Conservation (phyloP, 2,888 invertebrate genomes). For the Drosophila paracracens region DNA sequence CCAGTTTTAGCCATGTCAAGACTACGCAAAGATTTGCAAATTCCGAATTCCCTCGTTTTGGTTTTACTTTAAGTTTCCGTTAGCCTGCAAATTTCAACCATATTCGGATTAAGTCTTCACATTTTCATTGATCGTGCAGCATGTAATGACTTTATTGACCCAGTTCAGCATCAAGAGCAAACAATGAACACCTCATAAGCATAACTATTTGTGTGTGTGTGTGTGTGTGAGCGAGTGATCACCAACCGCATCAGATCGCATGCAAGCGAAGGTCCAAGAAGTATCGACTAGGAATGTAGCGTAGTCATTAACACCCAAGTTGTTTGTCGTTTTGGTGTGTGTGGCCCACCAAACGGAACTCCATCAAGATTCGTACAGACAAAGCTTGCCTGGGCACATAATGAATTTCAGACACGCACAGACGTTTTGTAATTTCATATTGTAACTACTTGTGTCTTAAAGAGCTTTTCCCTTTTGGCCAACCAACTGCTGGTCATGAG, state of each 20-base stretch:
- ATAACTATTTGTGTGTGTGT: conserved; percentile 18
- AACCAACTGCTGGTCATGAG: conserved; percentile 20
- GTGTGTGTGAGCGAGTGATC: background rate
- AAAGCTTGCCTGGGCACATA: conserved; percentile 54
- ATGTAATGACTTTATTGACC: conserved; percentile 63
- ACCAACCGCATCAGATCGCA: conserved; percentile 32
- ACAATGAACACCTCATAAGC: conserved; percentile 76
- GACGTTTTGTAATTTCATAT: conserved; percentile 81
- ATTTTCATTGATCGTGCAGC: conserved; percentile 11
- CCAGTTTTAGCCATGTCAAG: background rate
- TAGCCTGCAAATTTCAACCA: conserved; percentile 1
- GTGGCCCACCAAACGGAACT: conserved; percentile 49
- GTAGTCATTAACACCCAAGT: conserved; percentile 66
- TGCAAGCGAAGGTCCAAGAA: conserved; percentile 23
- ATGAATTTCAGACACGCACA: conserved; percentile 83
- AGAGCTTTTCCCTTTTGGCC: conserved; percentile 62
- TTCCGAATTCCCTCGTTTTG: no score
- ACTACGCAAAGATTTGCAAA: background rate
- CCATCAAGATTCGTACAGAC: conserved; percentile 32
- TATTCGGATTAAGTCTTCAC: conserved; percentile 10
- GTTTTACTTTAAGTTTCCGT: background rate
- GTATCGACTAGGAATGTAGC: conserved; percentile 27
- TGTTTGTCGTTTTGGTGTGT: conserved; percentile 33
- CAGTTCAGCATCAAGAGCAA: conserved; percentile 59
- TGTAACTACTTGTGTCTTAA: conserved; percentile 73